phyloP scores from a whole-genome alignment of 2,797 vertebrate species.

The Scolopax rusticola region DNA sequence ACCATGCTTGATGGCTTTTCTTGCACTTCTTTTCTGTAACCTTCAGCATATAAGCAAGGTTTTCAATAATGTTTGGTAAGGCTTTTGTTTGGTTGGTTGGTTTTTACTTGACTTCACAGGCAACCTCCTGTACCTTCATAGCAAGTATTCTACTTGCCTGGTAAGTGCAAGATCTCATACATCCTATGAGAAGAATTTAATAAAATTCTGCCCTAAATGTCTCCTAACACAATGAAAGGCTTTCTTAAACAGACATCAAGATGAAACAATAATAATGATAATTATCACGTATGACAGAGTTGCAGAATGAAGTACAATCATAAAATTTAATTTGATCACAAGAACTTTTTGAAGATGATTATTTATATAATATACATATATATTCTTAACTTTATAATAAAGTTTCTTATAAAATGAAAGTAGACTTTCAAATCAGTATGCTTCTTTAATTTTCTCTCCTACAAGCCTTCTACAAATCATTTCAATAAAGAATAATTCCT shows the following conservation, averaged over 20 bases:
- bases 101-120: not conserved
- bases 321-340: not conserved
- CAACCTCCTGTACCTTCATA: not conserved
- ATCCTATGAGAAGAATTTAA: not conserved
- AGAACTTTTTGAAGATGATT: not conserved
- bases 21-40: not conserved
- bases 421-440: not conserved
- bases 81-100: not conserved
- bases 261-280: slow-evolving; percentile 16
- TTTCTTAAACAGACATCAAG: not conserved
- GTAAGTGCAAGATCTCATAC: not conserved
- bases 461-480: slow-evolving; percentile 47
- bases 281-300: not conserved
- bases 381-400: not conserved
- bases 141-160: not conserved
- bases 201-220: not conserved
- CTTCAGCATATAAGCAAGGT: not conserved
- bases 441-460: slow-evolving; percentile 31
- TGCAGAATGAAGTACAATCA: slow-evolving; percentile 8
- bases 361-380: not conserved
- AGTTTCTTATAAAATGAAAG: not conserved
- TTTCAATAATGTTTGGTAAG: not conserved
- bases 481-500: slow-evolving; percentile 54
- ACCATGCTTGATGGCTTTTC: not conserved
- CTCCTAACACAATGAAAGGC: not conserved